Evolutionary conservation across 2,113 vertebrate species (phyloP).

Genomic region (Rhombomys opimus): DNA sequence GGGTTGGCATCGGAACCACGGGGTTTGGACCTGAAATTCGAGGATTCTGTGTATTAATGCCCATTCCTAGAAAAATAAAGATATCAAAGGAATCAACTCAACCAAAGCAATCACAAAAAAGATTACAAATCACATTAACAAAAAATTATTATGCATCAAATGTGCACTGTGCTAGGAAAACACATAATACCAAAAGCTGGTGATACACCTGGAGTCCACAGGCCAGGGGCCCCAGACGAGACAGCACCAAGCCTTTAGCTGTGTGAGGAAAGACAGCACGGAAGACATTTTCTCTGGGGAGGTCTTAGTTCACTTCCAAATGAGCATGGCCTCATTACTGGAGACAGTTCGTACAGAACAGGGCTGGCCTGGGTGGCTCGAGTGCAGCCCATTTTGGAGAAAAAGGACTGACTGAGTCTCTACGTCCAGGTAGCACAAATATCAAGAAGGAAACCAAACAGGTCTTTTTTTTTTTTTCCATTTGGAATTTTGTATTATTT

Average conservation of each 20-base stretch:
- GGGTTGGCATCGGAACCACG: slow-evolving; percentile 95
- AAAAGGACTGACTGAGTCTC: neutral
- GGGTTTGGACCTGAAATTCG: slow-evolving; percentile 97
- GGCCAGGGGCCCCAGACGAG: neutral
- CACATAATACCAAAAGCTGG: neutral
- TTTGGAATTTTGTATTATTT: neutral
- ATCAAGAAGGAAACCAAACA: neutral
- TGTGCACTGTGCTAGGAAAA: neutral
- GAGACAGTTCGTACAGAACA: neutral
- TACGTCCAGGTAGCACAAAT: neutral
- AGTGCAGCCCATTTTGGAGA: neutral
- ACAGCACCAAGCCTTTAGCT: neutral
- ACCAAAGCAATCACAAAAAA: slow-evolving; percentile 47
- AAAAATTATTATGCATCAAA: neutral
- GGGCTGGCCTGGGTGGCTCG: neutral
- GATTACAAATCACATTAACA: neutral
- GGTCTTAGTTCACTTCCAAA: slow-evolving; percentile 9
- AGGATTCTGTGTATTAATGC: slow-evolving; percentile 97
- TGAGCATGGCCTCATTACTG: neutral
- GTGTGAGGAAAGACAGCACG: neutral
- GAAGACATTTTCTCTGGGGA: neutral
- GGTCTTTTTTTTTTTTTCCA: neutral
- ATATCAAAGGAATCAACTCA: slow-evolving; percentile 77
- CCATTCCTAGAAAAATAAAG: slow-evolving; percentile 92
- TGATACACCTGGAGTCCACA: neutral